Evolutionary conservation across 2,888 invertebrate species (phyloP).

Genomic region (Coleophora deauratella): DNA sequence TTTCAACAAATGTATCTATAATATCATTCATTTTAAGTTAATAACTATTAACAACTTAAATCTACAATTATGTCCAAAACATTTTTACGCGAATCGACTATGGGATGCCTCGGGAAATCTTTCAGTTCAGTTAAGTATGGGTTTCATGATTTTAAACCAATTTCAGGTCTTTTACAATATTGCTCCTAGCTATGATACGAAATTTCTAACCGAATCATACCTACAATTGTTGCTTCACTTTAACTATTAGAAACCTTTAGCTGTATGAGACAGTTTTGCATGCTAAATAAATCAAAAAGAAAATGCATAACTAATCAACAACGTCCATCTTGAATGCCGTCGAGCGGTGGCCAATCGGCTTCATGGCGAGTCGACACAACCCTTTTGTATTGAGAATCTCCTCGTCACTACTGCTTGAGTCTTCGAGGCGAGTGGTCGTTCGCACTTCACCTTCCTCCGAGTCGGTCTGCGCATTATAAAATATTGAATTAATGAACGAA

Average conservation of each 20-base stretch:
- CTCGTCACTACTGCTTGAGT: slow-evolving; percentile 61
- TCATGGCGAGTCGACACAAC: slow-evolving; percentile 54
- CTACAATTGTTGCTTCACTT: too few relatives aligned
- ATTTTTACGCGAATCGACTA: too few relatives aligned
- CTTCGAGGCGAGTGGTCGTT: slow-evolving; percentile 45
- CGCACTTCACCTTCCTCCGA: slow-evolving; percentile 53
- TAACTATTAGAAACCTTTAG: too few relatives aligned
- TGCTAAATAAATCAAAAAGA: slow-evolving; percentile 7
- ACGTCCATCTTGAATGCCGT: slow-evolving; percentile 59
- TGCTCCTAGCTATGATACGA: not conserved
- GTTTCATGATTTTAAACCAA: too few relatives aligned
- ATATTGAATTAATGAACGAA: too few relatives aligned
- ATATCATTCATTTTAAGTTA: slow-evolving; percentile 4
- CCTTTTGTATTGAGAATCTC: slow-evolving; percentile 50
- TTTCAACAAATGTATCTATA: too few relatives aligned
- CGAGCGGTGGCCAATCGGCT: slow-evolving; percentile 48
- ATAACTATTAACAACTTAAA: slow-evolving; percentile 37
- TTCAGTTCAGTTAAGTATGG: too few relatives aligned
- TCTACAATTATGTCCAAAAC: too few relatives aligned
- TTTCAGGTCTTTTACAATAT: not conserved
- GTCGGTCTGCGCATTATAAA: slow-evolving; percentile 38
- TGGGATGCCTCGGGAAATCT: too few relatives aligned
- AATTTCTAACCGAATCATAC: too few relatives aligned
- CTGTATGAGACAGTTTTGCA: too few relatives aligned
- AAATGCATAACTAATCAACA: slow-evolving; percentile 38